Conservation (phyloP, 2,888 invertebrate species). For the Drosophila mimetica region DNA sequence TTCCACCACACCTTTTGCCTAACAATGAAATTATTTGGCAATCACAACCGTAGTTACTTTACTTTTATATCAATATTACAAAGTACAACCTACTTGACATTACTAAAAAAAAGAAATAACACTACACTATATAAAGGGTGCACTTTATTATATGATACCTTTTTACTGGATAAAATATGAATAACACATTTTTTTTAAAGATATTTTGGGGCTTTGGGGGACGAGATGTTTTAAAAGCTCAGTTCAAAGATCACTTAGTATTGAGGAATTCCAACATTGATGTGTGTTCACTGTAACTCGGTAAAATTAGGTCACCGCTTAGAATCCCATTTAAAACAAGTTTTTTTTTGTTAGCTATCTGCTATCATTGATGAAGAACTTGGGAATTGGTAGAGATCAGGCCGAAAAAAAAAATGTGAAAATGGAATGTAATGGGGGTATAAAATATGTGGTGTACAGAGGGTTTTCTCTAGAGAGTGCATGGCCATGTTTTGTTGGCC, state of each 20-base stretch:
- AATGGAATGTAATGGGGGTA: constrained; percentile 5
- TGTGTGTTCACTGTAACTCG: not conserved
- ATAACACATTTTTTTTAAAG: too few relatives aligned
- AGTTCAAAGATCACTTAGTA: too few relatives aligned
- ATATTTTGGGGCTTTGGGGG: too few relatives aligned
- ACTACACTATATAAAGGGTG: too few relatives aligned
- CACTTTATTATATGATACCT: not conserved
- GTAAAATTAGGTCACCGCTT: constrained; percentile 15
- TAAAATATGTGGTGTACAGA: not conserved
- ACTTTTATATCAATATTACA: not conserved
- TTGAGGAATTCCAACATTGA: too few relatives aligned
- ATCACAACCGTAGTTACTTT: not conserved
- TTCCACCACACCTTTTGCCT: not conserved
- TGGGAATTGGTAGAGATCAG: not conserved
- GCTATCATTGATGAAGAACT: constrained; percentile 1
- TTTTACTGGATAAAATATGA: too few relatives aligned
- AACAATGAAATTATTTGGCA: not conserved
- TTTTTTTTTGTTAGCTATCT: constrained; percentile 2
- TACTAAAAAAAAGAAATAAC: too few relatives aligned
- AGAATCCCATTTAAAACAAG: constrained; percentile 19
- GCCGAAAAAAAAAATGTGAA: not conserved
- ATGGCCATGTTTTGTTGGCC: constrained; percentile 39
- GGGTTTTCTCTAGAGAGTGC: constrained; percentile 18
- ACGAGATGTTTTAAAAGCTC: too few relatives aligned
- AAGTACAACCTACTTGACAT: too few relatives aligned